Percentiles rank a stretch among this genome's conserved stretches.
These are phyloP conservation scores for Staurois parvus DNA, from an alignment of 2,797 vertebrate species.

Conservation along the genomic window DNA sequence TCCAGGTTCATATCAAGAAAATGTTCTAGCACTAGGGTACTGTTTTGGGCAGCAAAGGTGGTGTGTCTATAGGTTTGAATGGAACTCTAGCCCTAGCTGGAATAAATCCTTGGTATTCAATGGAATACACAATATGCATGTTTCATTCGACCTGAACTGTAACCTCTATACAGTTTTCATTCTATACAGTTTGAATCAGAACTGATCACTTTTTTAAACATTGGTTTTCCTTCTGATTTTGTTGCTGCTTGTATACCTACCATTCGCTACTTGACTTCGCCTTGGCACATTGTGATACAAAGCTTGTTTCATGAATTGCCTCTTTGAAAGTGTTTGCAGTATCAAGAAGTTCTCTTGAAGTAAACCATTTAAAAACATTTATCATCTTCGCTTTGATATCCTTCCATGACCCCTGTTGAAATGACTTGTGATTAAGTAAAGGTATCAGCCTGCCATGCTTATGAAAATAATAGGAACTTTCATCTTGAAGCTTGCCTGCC, in stretches of 20 bases:
- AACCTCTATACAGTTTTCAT: neutral
- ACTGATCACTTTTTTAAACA: neutral
- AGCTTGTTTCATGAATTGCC: neutral
- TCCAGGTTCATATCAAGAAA: neutral
- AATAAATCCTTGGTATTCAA: neutral
- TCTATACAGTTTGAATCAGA: too few relatives aligned
- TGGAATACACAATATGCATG: neutral
- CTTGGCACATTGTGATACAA: slow-evolving; percentile 5
- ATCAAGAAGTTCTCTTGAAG: slow-evolving; percentile 25
- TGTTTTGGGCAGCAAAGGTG: too few relatives aligned
- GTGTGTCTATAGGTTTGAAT: too few relatives aligned
- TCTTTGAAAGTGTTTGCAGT: slow-evolving; percentile 1
- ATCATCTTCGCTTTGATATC: slow-evolving; percentile 28
- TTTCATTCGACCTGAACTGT: neutral
- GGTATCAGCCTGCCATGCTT: slow-evolving; percentile 41
- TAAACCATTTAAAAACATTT: slow-evolving; percentile 19
- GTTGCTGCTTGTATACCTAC: neutral
- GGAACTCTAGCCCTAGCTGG: too few relatives aligned
- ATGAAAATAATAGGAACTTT: slow-evolving; percentile 31
- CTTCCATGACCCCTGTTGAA: slow-evolving; percentile 29
- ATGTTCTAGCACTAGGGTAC: too few relatives aligned
- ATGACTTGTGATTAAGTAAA: slow-evolving; percentile 38
- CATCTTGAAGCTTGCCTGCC: slow-evolving; percentile 31
- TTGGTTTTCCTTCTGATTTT: neutral
- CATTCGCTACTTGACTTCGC: neutral